These are phyloP conservation scores for Steinernema scapterisci DNA, from an alignment of 2,888 invertebrate genomes.

Conservation along the genomic window DNA sequence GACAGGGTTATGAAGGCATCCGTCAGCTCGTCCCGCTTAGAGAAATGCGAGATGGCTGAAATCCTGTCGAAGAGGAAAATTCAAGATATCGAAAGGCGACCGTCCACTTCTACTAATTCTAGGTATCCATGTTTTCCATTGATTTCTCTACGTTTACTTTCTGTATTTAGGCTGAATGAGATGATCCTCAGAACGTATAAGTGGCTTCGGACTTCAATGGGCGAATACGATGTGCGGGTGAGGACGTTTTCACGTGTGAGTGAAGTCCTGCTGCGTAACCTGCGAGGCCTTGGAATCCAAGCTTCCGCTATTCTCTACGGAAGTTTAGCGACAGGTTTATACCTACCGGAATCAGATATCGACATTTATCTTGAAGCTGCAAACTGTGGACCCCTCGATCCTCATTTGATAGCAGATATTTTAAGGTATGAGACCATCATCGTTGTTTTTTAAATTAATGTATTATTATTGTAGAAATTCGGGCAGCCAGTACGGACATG, in stretches of 20 bases:
- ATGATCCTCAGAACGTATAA: slow-evolving; percentile 13
- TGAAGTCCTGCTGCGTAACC: background rate
- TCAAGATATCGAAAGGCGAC: background rate
- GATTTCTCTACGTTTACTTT: too few relatives aligned
- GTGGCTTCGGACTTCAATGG: background rate
- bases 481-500: background rate
- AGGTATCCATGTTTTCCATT: background rate
- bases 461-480: background rate
- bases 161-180: slow-evolving; percentile 12
- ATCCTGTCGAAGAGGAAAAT: background rate
- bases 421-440: background rate
- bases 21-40: background rate
- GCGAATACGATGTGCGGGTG: slow-evolving; percentile 2
- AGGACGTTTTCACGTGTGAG: slow-evolving; percentile 10
- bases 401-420: background rate
- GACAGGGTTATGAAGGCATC: background rate
- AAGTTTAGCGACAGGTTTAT: slow-evolving; percentile 84
- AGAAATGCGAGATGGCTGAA: slow-evolving; percentile 9
- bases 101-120: background rate
- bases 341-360: slow-evolving; percentile 88
- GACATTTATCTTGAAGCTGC: slow-evolving; percentile 75
- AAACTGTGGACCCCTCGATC: background rate
- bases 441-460: background rate
- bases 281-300: background rate
- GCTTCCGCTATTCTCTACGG: slow-evolving; percentile 13